Base-by-base conservation (phyloP, 2,113 vertebrate genomes). In the Albula glossodonta region DNA sequence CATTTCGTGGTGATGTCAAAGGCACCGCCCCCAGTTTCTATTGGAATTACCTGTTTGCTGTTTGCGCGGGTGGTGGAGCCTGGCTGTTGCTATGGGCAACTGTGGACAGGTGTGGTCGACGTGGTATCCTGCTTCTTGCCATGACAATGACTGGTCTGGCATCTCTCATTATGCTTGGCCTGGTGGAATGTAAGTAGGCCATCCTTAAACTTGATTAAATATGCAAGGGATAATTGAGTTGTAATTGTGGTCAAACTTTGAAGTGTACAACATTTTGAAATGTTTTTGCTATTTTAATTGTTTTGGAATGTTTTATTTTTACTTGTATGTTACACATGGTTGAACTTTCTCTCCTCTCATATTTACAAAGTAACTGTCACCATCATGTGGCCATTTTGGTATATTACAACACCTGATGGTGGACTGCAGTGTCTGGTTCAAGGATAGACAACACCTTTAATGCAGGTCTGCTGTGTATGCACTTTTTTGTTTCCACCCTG, bases 111-210 rank as follows among this genome's bases (percentile, higher is more conserved):
- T 97, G 93, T 51, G 97, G 97, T 77, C 96, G 97, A 52, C 96
- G 97, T 10, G 97, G 97, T 84, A 97, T 97, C 87, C 94, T 98
- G 80, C 96, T 98, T 60, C 95, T 97, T 70, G 91, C 90, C 41
- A 97, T 97, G 95, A 97, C 96, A 3, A 91, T 97, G 94, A 97
- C 96, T 0, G 96, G 97, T 31, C 95, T 97, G 77, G 96, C 96
- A 0, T 97, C 96, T 49, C 91, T 98, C 78, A 96, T 97, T 87
- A 94, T 97, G 83, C 94, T 98, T 86, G 97, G 96, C 78, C 93
- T 98, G 80, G 96, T 96, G 94, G 94, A 97, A 90, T 98, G 97
- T 98, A 93, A 97, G 97, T 84, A 80, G 22, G 81, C 22, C 80
- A 5, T 22, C 22, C 4, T 53, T 81, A 50, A 25, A 8, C 19